phyloP scores from a whole-genome alignment of 2,113 vertebrate species.

The Pelecanoides urinatrix region DNA sequence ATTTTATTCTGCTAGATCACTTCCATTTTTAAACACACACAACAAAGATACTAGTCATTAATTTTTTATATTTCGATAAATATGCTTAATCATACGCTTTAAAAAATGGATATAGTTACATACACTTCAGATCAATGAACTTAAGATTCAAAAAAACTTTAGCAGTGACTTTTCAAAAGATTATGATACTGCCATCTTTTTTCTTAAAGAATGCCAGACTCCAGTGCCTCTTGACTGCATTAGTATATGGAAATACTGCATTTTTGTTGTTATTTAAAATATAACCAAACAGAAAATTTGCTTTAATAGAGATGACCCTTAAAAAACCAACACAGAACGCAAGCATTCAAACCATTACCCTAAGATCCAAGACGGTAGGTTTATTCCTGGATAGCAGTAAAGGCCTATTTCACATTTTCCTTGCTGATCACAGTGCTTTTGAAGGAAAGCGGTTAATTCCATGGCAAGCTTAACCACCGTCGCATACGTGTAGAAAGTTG shows the following conservation, averaged over 20 bases:
- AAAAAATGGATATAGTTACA: background rate
- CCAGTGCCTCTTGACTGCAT: background rate
- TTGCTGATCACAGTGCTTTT: conserved; percentile 12
- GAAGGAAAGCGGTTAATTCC: conserved; percentile 75
- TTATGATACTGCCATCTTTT: background rate
- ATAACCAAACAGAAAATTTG: background rate
- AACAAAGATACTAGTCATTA: background rate
- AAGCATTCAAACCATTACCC: conserved; percentile 74
- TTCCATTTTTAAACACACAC: background rate
- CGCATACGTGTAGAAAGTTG: conserved; percentile 66
- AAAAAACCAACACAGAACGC: background rate
- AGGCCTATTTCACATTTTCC: conserved; percentile 77
- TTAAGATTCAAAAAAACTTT: background rate
- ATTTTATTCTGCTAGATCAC: background rate
- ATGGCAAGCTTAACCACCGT: conserved; percentile 53
- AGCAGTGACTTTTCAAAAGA: background rate
- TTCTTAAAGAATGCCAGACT: background rate
- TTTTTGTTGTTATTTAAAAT: background rate
- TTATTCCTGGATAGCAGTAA: conserved; percentile 82
- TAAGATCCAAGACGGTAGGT: conserved; percentile 88
- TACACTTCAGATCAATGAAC: background rate
- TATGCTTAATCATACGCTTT: background rate
- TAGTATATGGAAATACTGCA: background rate
- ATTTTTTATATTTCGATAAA: background rate
- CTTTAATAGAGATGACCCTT: background rate